These are phyloP conservation scores for Muscicapa adusta DNA, from an alignment of 2,113 vertebrate species.

Conservation along the genomic window DNA sequence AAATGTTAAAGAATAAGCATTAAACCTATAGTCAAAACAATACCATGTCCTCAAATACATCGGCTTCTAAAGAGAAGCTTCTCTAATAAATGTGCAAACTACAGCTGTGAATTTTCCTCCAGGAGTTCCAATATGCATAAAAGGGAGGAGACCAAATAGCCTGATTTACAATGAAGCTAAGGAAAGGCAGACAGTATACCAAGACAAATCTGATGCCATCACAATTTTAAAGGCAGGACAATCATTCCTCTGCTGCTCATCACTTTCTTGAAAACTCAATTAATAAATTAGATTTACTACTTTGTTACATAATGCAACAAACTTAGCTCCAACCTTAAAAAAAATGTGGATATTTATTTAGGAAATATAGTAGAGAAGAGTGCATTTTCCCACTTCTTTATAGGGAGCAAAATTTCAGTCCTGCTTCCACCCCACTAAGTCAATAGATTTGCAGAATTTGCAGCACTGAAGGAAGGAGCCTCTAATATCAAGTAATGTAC, in stretches of 20 bases:
- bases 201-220: neutral
- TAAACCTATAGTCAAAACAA: neutral
- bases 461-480: neutral
- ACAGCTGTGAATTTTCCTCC: neutral
- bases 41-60: neutral
- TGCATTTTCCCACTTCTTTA: neutral
- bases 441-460: neutral
- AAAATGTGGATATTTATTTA: neutral
- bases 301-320: neutral
- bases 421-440: neutral
- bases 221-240: neutral
- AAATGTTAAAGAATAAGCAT: neutral
- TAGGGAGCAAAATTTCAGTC: neutral
- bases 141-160: neutral
- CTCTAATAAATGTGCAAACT: neutral
- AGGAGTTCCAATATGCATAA: neutral
- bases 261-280: neutral
- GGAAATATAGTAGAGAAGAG: neutral
- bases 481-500: neutral
- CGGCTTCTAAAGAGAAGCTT: neutral
- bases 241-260: neutral
- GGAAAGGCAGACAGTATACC: neutral
- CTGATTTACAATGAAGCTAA: neutral
- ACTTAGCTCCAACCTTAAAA: neutral
- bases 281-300: neutral